Conservation (phyloP, 2,888 invertebrate species). For the Calameuta filiformis region DNA sequence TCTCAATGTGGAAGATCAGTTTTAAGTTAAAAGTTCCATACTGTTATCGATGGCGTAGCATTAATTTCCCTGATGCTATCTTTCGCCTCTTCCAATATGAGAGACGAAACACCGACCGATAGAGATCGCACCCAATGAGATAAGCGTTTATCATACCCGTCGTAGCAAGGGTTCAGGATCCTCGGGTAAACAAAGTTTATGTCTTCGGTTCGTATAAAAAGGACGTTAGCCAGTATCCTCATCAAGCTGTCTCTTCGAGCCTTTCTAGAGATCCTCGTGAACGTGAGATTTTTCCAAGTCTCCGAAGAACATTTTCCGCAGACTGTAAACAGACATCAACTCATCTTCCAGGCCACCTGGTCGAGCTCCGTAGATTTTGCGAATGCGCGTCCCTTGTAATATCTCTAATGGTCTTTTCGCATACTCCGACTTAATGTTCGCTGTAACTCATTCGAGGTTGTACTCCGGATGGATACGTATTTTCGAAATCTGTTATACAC, state of each 20-base stretch:
- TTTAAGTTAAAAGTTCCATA: too few species aligned
- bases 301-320: not conserved
- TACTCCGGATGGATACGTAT: not conserved
- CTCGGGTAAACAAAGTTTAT: not conserved
- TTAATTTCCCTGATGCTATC: too few species aligned
- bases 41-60: too few species aligned
- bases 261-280: too few species aligned
- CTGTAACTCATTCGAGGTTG: not conserved
- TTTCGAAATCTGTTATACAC: not conserved
- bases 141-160: too few species aligned
- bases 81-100: too few species aligned
- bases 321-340: not conserved
- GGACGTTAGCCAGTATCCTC: not conserved
- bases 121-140: too few species aligned
- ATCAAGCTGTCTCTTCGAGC: not conserved
- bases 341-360: not conserved
- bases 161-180: not conserved
- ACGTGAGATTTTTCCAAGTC: not conserved
- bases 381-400: not conserved
- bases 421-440: too few species aligned
- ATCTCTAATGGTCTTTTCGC: not conserved
- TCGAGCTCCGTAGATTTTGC: not conserved
- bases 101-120: too few species aligned
- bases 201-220: not conserved
- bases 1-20: too few species aligned